These are phyloP conservation scores for Hydrocynus forskahlii DNA, from an alignment of 2,797 vertebrate species.

Conservation along the genomic window DNA sequence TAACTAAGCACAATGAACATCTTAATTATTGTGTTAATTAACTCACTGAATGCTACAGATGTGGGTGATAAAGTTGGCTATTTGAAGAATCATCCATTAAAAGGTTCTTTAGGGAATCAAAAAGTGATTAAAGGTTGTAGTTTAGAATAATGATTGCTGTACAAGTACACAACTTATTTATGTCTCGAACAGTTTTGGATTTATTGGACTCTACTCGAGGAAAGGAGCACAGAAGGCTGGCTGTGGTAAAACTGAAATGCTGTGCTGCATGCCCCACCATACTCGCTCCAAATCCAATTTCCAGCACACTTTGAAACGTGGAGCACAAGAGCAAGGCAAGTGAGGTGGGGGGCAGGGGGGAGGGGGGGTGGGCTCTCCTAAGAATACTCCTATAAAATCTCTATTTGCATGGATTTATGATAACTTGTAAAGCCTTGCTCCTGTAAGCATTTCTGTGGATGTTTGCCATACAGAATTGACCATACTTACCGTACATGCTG, in stretches of 20 bases:
- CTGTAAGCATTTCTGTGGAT: slow-evolving; percentile 13
- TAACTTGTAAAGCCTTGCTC: slow-evolving; percentile 3
- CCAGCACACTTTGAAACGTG: slow-evolving; percentile 31
- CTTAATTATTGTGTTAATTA: neutral
- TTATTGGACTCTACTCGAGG: neutral
- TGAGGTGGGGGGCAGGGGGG: neutral
- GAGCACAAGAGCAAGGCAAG: slow-evolving; percentile 13
- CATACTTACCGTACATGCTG: slow-evolving; percentile 7
- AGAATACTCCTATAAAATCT: slow-evolving; percentile 42
- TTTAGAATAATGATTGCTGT: neutral
- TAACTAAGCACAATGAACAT: neutral
- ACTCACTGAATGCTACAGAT: neutral
- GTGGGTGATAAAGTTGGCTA: neutral
- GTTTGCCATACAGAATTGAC: slow-evolving; percentile 16
- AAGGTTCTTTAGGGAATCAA: neutral
- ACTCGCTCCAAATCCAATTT: slow-evolving; percentile 41
- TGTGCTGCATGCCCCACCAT: slow-evolving; percentile 14
- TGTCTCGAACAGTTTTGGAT: neutral
- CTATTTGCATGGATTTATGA: slow-evolving; percentile 31
- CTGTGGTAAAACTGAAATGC: slow-evolving; percentile 9
- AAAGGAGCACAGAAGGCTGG: neutral
- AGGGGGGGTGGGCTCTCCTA: neutral
- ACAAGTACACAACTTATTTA: neutral
- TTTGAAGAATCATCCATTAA: neutral
- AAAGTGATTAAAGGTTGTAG: neutral